These are phyloP conservation scores for Capreolus pygargus DNA, from an alignment of 2,113 vertebrate species.

Conservation along the genomic window DNA sequence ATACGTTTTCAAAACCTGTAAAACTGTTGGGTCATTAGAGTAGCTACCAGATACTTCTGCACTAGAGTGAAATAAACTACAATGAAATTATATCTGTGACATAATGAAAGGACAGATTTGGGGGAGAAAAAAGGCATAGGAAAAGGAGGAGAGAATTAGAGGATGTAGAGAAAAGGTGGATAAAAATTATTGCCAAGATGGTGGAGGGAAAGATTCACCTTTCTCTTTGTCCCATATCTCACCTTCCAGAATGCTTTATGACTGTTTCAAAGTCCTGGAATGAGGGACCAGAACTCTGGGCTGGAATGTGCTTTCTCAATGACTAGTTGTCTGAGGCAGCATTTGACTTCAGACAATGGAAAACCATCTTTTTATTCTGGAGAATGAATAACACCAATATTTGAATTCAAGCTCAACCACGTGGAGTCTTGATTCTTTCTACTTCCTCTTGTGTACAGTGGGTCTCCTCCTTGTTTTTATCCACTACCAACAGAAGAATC, in stretches of 20 bases:
- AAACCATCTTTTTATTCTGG: not conserved
- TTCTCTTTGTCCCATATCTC: not conserved
- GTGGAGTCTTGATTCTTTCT: not conserved
- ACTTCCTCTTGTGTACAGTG: not conserved
- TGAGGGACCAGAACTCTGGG: not conserved
- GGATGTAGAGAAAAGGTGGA: not conserved
- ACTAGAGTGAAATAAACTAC: not conserved
- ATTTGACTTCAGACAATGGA: not conserved
- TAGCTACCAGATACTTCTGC: not conserved
- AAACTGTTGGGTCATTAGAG: not conserved
- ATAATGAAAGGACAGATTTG: not conserved
- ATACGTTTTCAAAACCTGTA: not conserved
- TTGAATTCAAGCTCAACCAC: not conserved
- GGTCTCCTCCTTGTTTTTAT: not conserved
- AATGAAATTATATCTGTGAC: not conserved
- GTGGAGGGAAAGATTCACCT: not conserved
- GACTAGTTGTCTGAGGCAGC: not conserved
- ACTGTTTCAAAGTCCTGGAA: not conserved
- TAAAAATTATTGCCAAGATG: not conserved
- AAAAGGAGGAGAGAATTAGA: not conserved
- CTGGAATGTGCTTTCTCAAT: not conserved
- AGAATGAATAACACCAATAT: not conserved
- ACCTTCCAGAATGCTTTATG: not conserved
- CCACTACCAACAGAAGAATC: not conserved
- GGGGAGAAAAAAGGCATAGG: not conserved